Evolutionary conservation across 1,140 invertebrate genomes (phyloP), one percentile per base, ranked within the genome.

Genomic region (Zaprionus ornatus): DNA sequence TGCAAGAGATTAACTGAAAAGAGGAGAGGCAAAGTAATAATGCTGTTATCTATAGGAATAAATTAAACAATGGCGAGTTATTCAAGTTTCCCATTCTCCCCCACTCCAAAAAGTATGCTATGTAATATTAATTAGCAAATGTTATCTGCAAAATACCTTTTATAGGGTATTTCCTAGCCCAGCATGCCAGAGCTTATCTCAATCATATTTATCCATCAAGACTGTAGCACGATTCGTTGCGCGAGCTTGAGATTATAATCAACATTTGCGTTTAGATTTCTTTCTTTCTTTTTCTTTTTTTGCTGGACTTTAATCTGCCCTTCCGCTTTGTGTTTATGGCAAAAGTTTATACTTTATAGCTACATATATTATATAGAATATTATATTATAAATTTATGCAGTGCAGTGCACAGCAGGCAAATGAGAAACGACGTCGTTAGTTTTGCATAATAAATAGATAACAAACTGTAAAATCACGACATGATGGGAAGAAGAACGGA

Each of bases 371-470:
- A 45, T 45, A 37, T 15, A 37, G n/a, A 17, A 45, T 19, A 45
- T 45, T 45, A 17, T 71, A 64, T 64, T 64, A 65, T 63, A 52
- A 74, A 79, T 77, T 77, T 79, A 82, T 88, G 80, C 84, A 80
- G 68, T 54, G 48, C 50, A 19, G n/a, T 75, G 48, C 75, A 62
- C 67, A 69, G 80, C 57, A 40, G 19, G 19, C 45, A 64, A 74
- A 52, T 71, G 61, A 66, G 25, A 73, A 73, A 74, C 59, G 66
- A 67, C 66, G 56, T 82, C 73, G 57, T 79, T 68, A 48, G 56
- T 73, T 86, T 71, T 70, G 65, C 68, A 82, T 86, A 85, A 87
- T 82, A 82, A 79, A 79, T 57, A 57, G 59, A 74, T 74, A 57
- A 55, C n/a, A 32, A 56, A 79, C 50, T 77, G 50, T 76, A 80